These are phyloP conservation scores for Hemichromis elongatus DNA, from an alignment of 2,113 vertebrate species.

Conservation along the genomic window DNA sequence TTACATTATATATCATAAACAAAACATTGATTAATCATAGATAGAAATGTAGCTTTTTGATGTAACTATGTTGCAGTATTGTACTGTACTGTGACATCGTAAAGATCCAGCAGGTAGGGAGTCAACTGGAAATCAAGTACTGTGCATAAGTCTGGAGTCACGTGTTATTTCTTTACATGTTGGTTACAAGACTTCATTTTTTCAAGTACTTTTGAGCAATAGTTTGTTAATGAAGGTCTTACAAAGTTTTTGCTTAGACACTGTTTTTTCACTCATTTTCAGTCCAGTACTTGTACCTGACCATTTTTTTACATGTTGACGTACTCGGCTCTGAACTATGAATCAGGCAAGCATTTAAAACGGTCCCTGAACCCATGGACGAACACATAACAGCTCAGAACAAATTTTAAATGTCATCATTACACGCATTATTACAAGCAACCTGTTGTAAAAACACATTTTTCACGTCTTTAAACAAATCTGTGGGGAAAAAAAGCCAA, in stretches of 20 bases:
- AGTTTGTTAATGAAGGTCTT: not conserved
- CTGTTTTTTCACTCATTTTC: not conserved
- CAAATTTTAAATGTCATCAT: not conserved
- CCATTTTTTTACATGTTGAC: fast-evolving
- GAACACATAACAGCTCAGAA: not conserved
- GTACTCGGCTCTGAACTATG: not conserved
- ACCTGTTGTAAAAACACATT: not conserved
- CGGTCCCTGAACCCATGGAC: not conserved
- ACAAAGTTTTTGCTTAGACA: not conserved
- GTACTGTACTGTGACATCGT: not conserved
- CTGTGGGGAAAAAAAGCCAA: not conserved
- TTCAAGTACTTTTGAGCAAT: not conserved
- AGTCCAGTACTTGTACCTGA: not conserved
- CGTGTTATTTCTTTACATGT: not conserved
- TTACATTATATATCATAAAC: not conserved
- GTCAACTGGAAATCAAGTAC: not conserved
- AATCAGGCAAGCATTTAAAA: not conserved
- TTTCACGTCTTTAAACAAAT: not conserved
- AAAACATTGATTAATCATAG: not conserved
- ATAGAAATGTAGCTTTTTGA: not conserved
- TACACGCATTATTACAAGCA: not conserved
- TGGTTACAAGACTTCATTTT: not conserved
- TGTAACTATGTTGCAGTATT: not conserved
- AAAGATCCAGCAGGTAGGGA: not conserved
- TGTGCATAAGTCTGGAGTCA: not conserved